A percentile compares a stretch with the other conserved stretches of the same genome.
Conservation (phyloP, 2,888 invertebrate genomes). For the Acrobasis repandana region DNA sequence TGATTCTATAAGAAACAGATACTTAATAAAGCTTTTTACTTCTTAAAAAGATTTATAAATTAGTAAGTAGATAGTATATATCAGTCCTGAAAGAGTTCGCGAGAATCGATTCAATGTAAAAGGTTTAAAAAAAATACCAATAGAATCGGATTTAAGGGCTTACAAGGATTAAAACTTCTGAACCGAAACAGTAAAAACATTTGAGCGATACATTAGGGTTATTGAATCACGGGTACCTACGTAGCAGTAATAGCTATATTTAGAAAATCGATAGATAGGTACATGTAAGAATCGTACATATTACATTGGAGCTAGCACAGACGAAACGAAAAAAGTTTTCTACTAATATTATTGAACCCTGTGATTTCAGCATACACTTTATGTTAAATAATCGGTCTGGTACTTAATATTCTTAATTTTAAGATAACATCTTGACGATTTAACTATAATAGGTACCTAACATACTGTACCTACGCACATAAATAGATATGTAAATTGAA, state of each 20-base stretch:
- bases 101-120: conserved; percentile 35
- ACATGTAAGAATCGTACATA: background rate
- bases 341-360: no score
- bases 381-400: no score
- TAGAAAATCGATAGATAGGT: background rate
- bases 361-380: no score
- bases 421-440: no score
- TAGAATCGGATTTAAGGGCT: background rate
- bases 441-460: no score
- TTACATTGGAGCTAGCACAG: background rate
- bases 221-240: background rate
- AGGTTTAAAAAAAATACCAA: conserved; percentile 29
- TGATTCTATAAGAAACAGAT: no score
- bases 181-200: background rate
- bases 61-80: background rate
- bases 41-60: background rate
- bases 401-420: no score
- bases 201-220: background rate
- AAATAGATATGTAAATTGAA: no score
- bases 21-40: background rate
- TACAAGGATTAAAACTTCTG: conserved; percentile 3
- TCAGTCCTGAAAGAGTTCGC: background rate
- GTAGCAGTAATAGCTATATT: background rate
- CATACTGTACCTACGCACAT: no score
- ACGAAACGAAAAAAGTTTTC: background rate